Conservation (phyloP, 2,888 invertebrate species). For the Eucera pruinosa region DNA sequence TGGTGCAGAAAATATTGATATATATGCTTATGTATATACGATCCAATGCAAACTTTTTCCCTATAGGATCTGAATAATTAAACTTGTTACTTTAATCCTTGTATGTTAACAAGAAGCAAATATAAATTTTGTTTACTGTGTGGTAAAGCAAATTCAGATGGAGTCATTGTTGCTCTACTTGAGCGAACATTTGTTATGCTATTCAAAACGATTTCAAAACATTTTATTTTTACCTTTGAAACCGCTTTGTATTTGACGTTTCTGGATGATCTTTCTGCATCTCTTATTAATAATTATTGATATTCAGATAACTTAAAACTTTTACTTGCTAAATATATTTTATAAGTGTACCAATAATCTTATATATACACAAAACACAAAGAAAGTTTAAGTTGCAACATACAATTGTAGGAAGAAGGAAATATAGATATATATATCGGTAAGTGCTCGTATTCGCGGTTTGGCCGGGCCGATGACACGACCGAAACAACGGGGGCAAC, state of each 20-base stretch:
- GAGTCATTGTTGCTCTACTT: conserved; percentile 57
- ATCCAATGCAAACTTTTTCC: conserved; percentile 13
- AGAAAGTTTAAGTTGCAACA: not conserved
- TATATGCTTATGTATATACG: too few relatives aligned
- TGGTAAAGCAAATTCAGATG: conserved; percentile 49
- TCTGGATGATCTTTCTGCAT: conserved; percentile 63
- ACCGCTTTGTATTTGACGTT: conserved; percentile 50
- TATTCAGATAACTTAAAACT: not conserved
- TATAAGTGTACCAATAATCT: not conserved
- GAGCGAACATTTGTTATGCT: not conserved
- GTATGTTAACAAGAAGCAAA: not conserved
- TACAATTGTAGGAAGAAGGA: too few relatives aligned
- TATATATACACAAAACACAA: not conserved
- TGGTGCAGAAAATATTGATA: conserved; percentile 38
- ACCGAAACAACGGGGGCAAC: too few relatives aligned
- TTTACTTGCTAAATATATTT: not conserved
- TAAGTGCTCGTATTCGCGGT: too few relatives aligned
- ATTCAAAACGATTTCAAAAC: not conserved
- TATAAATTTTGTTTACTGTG: conserved; percentile 27
- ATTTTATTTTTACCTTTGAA: conserved; percentile 48
- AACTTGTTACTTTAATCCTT: not conserved
- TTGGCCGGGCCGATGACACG: too few relatives aligned
- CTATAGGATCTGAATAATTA: conserved; percentile 17
- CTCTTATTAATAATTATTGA: conserved; percentile 15
- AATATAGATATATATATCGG: too few relatives aligned